These are phyloP conservation scores for Chondrosia reniformis DNA, from an alignment of 37 sponge, comb jelly and placozoan genomes.

Conservation along the genomic window DNA sequence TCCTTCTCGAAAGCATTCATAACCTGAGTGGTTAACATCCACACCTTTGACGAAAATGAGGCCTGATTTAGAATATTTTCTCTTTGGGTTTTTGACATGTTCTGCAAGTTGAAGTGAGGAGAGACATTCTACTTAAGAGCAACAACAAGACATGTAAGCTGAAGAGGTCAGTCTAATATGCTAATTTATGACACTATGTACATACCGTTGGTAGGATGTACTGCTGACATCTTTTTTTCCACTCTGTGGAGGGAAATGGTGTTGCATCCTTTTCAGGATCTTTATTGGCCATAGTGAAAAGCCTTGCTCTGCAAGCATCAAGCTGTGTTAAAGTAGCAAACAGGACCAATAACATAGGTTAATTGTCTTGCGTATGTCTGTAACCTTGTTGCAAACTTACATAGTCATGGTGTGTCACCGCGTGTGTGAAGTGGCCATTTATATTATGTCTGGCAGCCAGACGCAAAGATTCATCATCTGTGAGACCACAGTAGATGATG, in stretches of 20 bases:
- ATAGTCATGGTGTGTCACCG: background rate
- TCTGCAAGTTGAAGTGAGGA: background rate
- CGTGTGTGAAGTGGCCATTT: background rate
- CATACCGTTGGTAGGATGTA: slow-evolving; percentile 12
- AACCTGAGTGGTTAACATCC: no score
- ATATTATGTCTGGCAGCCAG: background rate
- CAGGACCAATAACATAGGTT: no score
- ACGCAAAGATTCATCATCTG: background rate
- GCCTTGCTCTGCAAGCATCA: background rate
- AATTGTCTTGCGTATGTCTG: background rate
- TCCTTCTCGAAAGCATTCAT: no score
- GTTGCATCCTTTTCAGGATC: background rate
- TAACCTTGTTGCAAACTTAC: background rate
- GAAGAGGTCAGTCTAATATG: background rate
- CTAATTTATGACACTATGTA: background rate
- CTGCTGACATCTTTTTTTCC: slow-evolving; percentile 2
- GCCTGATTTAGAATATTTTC: background rate
- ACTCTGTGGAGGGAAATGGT: slow-evolving; percentile 4
- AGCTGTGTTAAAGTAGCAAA: no score
- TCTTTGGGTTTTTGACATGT: slow-evolving; percentile 6
- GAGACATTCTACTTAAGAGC: background rate
- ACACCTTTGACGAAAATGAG: no score
- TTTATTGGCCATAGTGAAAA: background rate
- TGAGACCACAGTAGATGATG: slow-evolving; percentile 4
- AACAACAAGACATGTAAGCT: background rate